These are phyloP conservation scores for Periparus ater DNA, from an alignment of 2,797 vertebrate genomes.

Conservation along the genomic window DNA sequence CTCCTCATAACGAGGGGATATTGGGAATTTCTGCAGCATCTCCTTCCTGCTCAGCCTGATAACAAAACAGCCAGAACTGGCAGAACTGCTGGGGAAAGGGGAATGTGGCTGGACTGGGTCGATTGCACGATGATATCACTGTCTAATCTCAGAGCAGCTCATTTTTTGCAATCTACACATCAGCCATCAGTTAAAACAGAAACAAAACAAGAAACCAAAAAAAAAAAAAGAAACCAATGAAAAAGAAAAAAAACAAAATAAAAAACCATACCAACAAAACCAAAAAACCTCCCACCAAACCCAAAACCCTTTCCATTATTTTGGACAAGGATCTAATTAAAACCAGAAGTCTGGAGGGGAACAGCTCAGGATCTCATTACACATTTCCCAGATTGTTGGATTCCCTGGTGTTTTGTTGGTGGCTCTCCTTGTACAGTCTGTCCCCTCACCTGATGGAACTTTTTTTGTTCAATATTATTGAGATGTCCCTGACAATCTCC, in stretches of 20 bases:
- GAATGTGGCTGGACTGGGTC: background rate
- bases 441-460: background rate
- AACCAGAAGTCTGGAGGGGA: background rate
- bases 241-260: background rate
- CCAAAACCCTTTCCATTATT: background rate
- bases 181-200: background rate
- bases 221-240: too few relatives aligned
- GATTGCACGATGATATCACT: background rate
- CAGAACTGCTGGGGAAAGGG: background rate
- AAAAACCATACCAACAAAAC: too few relatives aligned
- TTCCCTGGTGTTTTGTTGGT: background rate
- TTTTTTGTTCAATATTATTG: background rate
- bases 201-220: background rate
- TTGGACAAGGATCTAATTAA: constrained; percentile 45
- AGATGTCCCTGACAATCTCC: constrained; percentile 11
- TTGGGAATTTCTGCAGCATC: background rate
- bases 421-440: background rate
- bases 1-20: accelerated
- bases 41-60: background rate
- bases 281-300: too few relatives aligned
- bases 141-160: background rate
- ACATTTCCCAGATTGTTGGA: background rate
- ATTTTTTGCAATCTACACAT: background rate
- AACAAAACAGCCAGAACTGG: background rate
- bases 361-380: background rate